Evolutionary conservation across 2,888 invertebrate genomes (phyloP), one percentile per base, ranked within the genome.

Genomic region (Eilema sororculum): DNA sequence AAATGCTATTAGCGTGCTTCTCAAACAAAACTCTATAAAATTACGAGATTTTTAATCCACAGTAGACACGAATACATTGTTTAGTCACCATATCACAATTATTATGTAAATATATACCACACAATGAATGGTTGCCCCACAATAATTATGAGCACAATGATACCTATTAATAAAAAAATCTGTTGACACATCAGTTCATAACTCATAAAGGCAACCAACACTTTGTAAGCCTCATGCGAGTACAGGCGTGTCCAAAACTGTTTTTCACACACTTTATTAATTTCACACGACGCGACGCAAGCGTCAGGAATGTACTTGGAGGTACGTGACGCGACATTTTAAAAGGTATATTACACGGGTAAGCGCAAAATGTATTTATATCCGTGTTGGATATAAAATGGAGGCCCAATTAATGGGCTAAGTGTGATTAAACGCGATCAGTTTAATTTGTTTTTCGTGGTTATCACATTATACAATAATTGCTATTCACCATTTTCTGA

Each of bases 291-390:
- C 25, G n/a, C 60, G 76, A 79, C 74, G 68, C 70, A 63, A 75
- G 69, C 77, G 72, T 69, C 77, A 77, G 82, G 84, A 86, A 87
- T 89, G 84, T 86, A 85, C 86, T 84, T 80, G 72, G 65, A 77
- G 73, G 86, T 79, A 91, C 93, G 93, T 93, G 93, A 91, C 89
- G 79, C 81, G 86, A 88, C 89, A 89, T 91, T 88, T 90, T 86
- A 90, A 92, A 89, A 86, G 88, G 87, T 81, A 88, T 90, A 90
- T 92, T 90, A 76, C 77, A 73, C 82, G 76, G 77, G 77, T 87
- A 83, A 84, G 82, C 86, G 86, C 86, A 82, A 90, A 89, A 87
- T 81, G 83, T 82, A 84, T 83, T 81, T 76, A 80, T 77, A 75
- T 77, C 73, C 76, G 75, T 65, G 73, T 83, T 79, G 81, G 77